Evolutionary conservation across 2,113 vertebrate genomes (phyloP).

Genomic region (Melanerpes formicivorus): DNA sequence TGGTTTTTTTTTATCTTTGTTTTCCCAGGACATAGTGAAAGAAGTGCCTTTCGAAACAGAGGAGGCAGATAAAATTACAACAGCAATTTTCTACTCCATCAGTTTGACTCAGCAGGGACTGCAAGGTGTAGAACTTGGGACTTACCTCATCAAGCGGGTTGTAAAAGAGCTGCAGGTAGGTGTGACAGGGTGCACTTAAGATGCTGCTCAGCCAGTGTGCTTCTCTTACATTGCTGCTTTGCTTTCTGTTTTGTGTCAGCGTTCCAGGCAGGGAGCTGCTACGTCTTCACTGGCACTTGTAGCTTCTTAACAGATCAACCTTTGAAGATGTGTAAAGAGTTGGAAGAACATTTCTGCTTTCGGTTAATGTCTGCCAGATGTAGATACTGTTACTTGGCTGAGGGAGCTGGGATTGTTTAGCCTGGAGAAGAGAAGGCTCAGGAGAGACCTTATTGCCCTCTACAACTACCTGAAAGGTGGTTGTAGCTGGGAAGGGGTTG

Average conservation of each 20-base stretch:
- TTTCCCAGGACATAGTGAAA: slow-evolving; percentile 87
- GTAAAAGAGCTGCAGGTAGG: slow-evolving; percentile 93
- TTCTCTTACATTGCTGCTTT: background rate
- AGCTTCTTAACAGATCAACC: background rate
- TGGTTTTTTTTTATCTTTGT: background rate
- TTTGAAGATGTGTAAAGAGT: background rate
- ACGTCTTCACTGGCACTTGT: background rate
- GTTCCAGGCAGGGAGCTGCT: background rate
- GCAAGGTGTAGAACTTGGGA: slow-evolving; percentile 94
- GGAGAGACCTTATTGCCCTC: no score
- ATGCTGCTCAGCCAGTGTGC: background rate
- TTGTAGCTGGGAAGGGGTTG: no score
- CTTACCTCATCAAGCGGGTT: slow-evolving; percentile 93
- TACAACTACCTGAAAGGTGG: no score
- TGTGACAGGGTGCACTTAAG: background rate
- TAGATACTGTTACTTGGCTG: background rate
- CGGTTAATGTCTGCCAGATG: background rate
- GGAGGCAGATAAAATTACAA: slow-evolving; percentile 83
- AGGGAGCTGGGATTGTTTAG: no score
- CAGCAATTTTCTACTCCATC: slow-evolving; percentile 95
- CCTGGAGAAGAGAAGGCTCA: no score
- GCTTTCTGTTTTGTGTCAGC: background rate
- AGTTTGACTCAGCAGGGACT: slow-evolving; percentile 92
- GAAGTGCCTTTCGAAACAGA: slow-evolving; percentile 82
- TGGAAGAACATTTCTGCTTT: background rate